Conservation (phyloP, 2,797 vertebrate species). For the Rallus crepitans region DNA sequence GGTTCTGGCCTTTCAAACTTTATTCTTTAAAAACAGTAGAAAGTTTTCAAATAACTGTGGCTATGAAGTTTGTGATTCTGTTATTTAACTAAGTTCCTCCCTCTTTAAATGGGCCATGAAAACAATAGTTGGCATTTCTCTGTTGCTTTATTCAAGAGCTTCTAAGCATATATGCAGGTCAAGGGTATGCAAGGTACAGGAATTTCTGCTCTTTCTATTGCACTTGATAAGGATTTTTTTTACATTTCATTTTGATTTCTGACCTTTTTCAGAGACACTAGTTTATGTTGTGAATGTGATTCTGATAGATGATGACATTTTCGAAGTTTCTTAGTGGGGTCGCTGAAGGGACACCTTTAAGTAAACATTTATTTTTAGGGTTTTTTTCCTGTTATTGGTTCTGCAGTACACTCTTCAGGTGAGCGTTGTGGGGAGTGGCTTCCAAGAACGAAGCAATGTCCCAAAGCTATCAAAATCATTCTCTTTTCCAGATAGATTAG, state of each 20-base stretch:
- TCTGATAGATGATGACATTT: constrained; percentile 68
- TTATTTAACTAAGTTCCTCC: neutral
- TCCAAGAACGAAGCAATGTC: neutral
- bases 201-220: neutral
- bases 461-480: neutral
- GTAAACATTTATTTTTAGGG: neutral
- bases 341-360: constrained; percentile 23
- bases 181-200: neutral
- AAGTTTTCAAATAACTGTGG: neutral
- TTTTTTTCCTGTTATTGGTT: neutral
- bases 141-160: neutral
- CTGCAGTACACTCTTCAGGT: neutral
- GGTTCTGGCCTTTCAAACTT: neutral
- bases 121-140: neutral
- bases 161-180: neutral
- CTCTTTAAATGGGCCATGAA: neutral
- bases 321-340: constrained; percentile 14
- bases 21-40: neutral
- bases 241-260: constrained; percentile 37
- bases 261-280: constrained; percentile 33
- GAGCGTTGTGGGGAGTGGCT: neutral
- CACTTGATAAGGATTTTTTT: neutral
- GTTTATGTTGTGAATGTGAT: constrained; percentile 11
- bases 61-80: neutral
- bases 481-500: neutral